Evolutionary conservation across 2,113 vertebrate species (phyloP), one percentile per base, ranked within the genome.

Genomic region (Apaloderma vittatum): DNA sequence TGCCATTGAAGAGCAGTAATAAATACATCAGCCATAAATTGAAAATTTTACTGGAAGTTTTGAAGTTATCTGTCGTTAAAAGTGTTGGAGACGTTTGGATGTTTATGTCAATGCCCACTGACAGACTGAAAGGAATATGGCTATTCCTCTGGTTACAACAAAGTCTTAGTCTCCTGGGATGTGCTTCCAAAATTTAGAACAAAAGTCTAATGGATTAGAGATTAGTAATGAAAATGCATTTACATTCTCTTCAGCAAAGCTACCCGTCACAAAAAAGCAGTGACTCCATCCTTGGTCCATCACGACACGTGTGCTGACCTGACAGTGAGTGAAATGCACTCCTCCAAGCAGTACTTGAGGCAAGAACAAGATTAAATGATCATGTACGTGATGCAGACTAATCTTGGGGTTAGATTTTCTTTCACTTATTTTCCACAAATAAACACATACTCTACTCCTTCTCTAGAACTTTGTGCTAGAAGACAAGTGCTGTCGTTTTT

Each of bases 311-410:
- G 27, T 21, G 48, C 26, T 82, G 71, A 48, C 19, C 14, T 22
- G 19, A 22, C 29, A 11, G 34, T 23, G 52, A 24, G 46, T 4
- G 17, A 48, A n/a, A 36, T 9, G 7, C 5, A 3, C 32, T 40
- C 32, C 61, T 83, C 43, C 29, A 58, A 34, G 57, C 7, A 36
- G n/a, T 8, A 20, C 21, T 29, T 9, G 32, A 45, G 40, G 30
- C 34, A 67, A 67, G 48, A 68, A 21, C 9, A 40, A 37, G 26
- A 15, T 16, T 40, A 45, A 36, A 49, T 37, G 19, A 30, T 26
- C 1, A 0, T 19, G 8, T 14, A 27, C 32, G 45, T 45, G 23
- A 27, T n/a, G 32, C 3, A 9, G 13, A 21, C 15, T 40, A 32
- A 43, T 12, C 29, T 66, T 72, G 40, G 21, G 15, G 13, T 40